Evolutionary conservation across 2,888 invertebrate genomes (phyloP).

Genomic region (Epinotia demarniana): DNA sequence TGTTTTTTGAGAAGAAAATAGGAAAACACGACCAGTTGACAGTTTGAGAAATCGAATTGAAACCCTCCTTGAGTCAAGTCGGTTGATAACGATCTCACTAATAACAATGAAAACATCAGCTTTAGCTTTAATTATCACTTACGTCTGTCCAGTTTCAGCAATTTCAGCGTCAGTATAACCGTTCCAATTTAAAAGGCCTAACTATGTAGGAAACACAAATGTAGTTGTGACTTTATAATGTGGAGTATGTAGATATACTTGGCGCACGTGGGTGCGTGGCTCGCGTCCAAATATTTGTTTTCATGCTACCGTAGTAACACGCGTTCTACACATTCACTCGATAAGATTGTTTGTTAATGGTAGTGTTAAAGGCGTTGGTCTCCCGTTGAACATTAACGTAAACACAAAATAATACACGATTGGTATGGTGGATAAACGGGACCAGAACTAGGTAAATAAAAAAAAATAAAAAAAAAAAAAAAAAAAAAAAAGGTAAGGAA

Average conservation of each 20-base stretch:
- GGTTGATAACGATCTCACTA: not conserved
- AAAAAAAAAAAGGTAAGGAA: no score
- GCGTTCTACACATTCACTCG: not conserved
- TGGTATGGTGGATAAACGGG: no score
- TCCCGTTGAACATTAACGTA: no score
- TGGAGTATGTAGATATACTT: constrained; percentile 24
- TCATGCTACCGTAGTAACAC: constrained; percentile 36
- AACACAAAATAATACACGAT: no score
- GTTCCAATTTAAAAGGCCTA: not conserved
- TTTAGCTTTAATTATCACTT: not conserved
- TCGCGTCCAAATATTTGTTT: constrained; percentile 53
- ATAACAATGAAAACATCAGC: not conserved
- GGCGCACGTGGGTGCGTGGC: constrained; percentile 49
- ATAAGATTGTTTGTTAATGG: not conserved
- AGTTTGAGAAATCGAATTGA: not conserved
- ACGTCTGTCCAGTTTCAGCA: constrained; percentile 25
- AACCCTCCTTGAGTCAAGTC: not conserved
- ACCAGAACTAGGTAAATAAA: no score
- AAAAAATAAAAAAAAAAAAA: no score
- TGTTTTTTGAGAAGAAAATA: no score
- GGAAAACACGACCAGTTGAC: no score
- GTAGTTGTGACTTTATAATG: not conserved
- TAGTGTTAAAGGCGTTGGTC: no score
- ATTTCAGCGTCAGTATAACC: not conserved
- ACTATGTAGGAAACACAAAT: not conserved